Percentiles rank a stretch among this genome's conserved stretches.
Conservation (phyloP, 2,888 invertebrate species). For the Pyrgus malvae region DNA sequence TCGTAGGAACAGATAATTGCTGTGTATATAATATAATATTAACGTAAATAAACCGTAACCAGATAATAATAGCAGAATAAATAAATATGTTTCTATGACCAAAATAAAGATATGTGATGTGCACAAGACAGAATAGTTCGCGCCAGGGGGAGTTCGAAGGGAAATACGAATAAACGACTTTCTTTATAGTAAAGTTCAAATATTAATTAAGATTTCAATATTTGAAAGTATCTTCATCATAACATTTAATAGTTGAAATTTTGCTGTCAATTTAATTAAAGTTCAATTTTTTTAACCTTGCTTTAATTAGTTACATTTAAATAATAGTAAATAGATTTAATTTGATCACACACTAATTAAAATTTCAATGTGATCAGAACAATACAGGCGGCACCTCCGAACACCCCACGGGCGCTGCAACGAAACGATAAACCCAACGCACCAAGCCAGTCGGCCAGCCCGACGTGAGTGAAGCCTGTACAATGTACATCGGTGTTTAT, state of each 20-base stretch:
- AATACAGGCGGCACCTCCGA: neutral
- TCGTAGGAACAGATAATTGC: constrained; percentile 37
- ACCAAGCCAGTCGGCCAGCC: constrained; percentile 62
- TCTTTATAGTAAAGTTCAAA: too few relatives aligned
- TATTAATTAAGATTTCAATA: too few relatives aligned
- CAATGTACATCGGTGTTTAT: constrained; percentile 50
- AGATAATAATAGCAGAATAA: constrained; percentile 44
- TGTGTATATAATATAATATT: too few relatives aligned
- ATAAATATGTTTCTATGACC: constrained; percentile 40
- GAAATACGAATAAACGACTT: too few relatives aligned
- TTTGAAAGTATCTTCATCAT: too few relatives aligned
- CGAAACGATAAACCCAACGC: constrained; percentile 68
- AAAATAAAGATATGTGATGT: constrained; percentile 53
- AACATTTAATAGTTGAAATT: too few relatives aligned
- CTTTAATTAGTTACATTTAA: too few relatives aligned
- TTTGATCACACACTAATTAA: too few relatives aligned
- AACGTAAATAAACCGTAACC: constrained; percentile 55
- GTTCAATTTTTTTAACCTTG: too few relatives aligned
- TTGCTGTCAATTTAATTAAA: too few relatives aligned
- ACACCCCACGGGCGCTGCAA: constrained; percentile 49
- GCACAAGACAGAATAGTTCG: constrained; percentile 62
- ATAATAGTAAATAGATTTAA: too few relatives aligned
- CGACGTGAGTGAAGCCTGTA: constrained; percentile 68
- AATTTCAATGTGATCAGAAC: too few relatives aligned
- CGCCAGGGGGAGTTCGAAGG: constrained; percentile 43